phyloP scores from a whole-genome alignment of 2,797 vertebrate genomes.

The Peromyscus melanophrys region DNA sequence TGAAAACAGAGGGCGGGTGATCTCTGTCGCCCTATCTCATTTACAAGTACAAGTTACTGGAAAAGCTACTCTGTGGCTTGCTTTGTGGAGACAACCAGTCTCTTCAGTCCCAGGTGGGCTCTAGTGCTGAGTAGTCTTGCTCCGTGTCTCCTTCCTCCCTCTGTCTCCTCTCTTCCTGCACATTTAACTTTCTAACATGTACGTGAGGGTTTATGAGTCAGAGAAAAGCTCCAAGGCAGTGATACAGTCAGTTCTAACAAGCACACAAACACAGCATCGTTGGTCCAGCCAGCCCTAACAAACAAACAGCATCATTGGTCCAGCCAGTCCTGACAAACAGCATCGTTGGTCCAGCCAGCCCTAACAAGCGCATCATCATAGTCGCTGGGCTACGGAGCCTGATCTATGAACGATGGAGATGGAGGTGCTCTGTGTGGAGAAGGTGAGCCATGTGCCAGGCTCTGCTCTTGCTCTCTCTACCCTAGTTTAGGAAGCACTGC shows the following conservation, averaged over 20 bases:
- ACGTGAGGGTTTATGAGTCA: background rate
- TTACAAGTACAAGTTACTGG: constrained; percentile 50
- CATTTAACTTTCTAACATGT: constrained; percentile 14
- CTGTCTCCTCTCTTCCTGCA: background rate
- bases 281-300: background rate
- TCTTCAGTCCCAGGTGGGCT: constrained; percentile 61
- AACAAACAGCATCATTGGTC: too few species aligned
- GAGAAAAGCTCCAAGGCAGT: background rate
- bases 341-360: too few species aligned
- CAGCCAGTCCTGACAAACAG: too few species aligned
- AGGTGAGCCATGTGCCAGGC: background rate
- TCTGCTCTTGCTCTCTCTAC: accelerated
- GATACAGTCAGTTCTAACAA: background rate
- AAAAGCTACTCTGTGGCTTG: constrained; percentile 70
- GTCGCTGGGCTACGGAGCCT: background rate
- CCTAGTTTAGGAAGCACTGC: background rate
- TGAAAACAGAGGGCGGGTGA: constrained; percentile 14
- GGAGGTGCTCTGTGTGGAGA: background rate
- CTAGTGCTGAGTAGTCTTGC: background rate
- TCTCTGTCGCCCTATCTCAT: constrained; percentile 71
- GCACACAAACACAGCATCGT: too few species aligned
- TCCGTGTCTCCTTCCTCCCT: background rate
- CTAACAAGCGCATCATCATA: background rate
- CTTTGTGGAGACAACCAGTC: constrained; percentile 62
- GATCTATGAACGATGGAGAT: background rate